These are phyloP conservation scores for Ramphastos sulfuratus DNA, from an alignment of 2,113 vertebrate genomes.

Conservation along the genomic window DNA sequence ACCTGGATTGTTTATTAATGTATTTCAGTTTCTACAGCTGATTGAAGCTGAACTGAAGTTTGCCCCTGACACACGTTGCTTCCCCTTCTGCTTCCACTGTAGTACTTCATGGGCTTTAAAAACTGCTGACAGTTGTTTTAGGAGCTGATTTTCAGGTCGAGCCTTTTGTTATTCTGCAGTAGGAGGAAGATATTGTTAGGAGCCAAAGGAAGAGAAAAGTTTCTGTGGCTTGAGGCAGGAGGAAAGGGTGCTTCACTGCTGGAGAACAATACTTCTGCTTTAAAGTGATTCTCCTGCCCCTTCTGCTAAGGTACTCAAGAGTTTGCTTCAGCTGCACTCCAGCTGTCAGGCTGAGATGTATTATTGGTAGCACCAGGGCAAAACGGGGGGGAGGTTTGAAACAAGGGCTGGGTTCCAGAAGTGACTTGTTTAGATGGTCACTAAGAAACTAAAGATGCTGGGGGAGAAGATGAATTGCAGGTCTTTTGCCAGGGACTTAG, in stretches of 20 bases:
- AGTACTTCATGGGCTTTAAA: not conserved
- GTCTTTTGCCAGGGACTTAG: not conserved
- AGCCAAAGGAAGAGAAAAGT: not conserved
- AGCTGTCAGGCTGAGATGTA: not conserved
- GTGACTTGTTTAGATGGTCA: not conserved
- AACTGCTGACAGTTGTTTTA: constrained; percentile 7
- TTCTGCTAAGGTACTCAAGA: not conserved
- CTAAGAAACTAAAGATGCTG: not conserved
- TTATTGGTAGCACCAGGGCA: accelerated
- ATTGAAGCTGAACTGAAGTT: not conserved
- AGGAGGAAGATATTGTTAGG: not conserved
- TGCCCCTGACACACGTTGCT: not conserved
- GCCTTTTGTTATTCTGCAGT: not conserved
- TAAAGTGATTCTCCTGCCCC: not conserved
- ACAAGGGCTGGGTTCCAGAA: not conserved
- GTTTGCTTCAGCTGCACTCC: accelerated
- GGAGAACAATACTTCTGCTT: not conserved
- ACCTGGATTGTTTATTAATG: accelerated
- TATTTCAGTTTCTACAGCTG: not conserved
- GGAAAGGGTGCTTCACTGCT: not conserved
- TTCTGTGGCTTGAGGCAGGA: not conserved
- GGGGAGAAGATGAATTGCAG: not conserved
- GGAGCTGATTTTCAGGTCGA: not conserved
- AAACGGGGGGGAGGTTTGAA: not conserved
- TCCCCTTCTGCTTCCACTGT: not conserved